phyloP scores from a whole-genome alignment of 2,797 vertebrate genomes.

The Takifugu ocellatus region DNA sequence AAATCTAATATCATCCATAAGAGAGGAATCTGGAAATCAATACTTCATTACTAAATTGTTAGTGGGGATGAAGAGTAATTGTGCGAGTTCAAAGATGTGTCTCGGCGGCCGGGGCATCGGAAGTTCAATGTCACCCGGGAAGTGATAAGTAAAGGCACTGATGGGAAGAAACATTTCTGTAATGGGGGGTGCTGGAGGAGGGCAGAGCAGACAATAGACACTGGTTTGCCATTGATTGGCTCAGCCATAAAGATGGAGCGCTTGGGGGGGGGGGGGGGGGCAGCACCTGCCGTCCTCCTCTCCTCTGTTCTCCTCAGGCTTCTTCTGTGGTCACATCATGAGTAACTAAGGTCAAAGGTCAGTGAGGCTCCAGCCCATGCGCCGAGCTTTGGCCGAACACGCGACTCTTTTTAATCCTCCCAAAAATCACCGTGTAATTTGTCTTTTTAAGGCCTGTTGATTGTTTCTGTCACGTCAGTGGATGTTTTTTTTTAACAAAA shows the following conservation, averaged over 20 bases:
- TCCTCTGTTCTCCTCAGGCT: constrained; percentile 29
- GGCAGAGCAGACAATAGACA: constrained; percentile 74
- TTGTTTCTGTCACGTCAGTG: no score
- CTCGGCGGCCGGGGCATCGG: constrained; percentile 82
- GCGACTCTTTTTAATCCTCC: constrained; percentile 7
- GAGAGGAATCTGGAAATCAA: constrained; percentile 98
- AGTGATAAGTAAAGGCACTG: constrained; percentile 78
- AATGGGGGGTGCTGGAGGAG: constrained; percentile 63
- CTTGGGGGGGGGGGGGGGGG: constrained; percentile 41
- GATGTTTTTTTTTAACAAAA: no score
- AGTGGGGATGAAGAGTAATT: constrained; percentile 95
- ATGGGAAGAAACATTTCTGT: constrained; percentile 82
- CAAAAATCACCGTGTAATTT: no score
- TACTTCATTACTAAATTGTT: constrained; percentile 99
- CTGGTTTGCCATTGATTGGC: constrained; percentile 77
- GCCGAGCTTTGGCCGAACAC: neutral
- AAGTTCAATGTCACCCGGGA: constrained; percentile 88
- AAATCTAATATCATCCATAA: constrained; percentile 99
- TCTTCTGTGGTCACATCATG: constrained; percentile 32
- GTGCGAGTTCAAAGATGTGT: constrained; percentile 85
- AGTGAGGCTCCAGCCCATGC: no score
- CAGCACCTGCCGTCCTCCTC: constrained; percentile 38
- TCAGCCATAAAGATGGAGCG: constrained; percentile 72
- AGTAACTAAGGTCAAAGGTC: constrained; percentile 11
- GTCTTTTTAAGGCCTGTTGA: no score